These are phyloP conservation scores for Xestia sexstrigata DNA, from an alignment of 2,888 invertebrate genomes.

Conservation along the genomic window DNA sequence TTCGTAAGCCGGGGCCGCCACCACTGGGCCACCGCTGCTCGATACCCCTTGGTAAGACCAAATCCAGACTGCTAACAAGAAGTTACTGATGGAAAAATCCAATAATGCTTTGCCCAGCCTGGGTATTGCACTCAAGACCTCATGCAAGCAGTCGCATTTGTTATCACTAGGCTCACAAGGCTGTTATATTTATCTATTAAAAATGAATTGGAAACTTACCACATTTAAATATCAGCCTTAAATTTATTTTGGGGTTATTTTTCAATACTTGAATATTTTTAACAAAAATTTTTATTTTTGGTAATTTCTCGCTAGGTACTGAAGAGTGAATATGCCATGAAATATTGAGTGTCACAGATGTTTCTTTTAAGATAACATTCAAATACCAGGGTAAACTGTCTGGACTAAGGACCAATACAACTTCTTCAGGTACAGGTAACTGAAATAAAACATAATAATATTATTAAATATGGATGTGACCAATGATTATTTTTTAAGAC, in stretches of 20 bases:
- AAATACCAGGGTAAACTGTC: slow-evolving; percentile 92
- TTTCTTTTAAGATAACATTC: slow-evolving; percentile 90
- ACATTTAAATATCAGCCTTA: slow-evolving; percentile 94
- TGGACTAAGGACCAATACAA: slow-evolving; percentile 93
- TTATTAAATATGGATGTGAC: not conserved
- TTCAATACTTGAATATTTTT: slow-evolving; percentile 70
- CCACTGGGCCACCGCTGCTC: too few species aligned
- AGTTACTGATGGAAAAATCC: not conserved
- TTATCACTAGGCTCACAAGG: not conserved
- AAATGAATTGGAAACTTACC: slow-evolving; percentile 86
- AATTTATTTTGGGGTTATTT: slow-evolving; percentile 81
- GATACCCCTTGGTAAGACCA: too few species aligned
- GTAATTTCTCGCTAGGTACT: slow-evolving; percentile 83
- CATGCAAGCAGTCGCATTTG: not conserved
- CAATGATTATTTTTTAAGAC: not conserved
- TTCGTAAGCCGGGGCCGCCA: too few species aligned
- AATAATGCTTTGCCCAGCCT: not conserved
- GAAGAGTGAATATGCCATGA: slow-evolving; percentile 92
- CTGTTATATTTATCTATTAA: not conserved
- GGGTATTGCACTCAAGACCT: not conserved
- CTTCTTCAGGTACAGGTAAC: slow-evolving; percentile 86
- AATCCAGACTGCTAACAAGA: too few species aligned
- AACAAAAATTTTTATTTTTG: slow-evolving; percentile 81
- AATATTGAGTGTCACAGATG: slow-evolving; percentile 88
- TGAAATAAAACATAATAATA: slow-evolving; percentile 75